Evolutionary conservation across 2,113 vertebrate species (phyloP), one percentile per base, ranked within the genome.

Genomic region (Cyprinodon brontotheroides): DNA sequence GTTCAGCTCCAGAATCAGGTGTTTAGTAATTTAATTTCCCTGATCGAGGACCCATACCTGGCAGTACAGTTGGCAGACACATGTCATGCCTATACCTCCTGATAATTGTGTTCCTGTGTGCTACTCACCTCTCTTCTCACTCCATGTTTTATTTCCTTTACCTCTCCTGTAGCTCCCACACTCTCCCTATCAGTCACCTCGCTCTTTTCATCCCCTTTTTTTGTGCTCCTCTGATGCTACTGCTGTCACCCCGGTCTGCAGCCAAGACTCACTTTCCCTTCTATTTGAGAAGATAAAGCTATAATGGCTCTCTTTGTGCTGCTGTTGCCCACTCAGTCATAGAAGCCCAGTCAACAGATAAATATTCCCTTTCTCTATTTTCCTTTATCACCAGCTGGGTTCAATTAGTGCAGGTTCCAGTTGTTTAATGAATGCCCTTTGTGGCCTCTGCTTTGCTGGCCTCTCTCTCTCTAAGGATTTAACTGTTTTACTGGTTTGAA

Each of bases 221-320:
- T 77, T 83, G 80, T 62, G 50, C 79, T 79, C 43, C 73, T 69
- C 61, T 70, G 68, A 11, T 14, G 78, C 75, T 73, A 67, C 75
- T 47, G 53, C 72, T 83, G 80, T 77, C 77, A 80, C 43, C 69
- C 67, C 75, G 29, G 71, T 77, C 86, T 75, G 63, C 78, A 87
- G 90, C 74, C 74, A 61, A 77, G 75, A 77, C 79, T 76, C 78
- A 68, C 84, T 82, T 70, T 81, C 88, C 83, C 83, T 68, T 75
- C 90, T 93, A 78, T 94, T 95, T 93, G 87, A 84, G 76, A 84
- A 90, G 93, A 94, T 94, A 93, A 89, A 92, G 91, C 89, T 87
- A 79, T 93, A 95, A 93, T 91, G 91, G 90, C 87, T 74, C 63
- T 85, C 86, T 94, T 94, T 93, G 91, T 94, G 89, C 86, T 60